Percentiles rank a stretch among this genome's conserved stretches.
phyloP scores from a whole-genome alignment of 2,888 invertebrate species.

The Chromoteleia sp. region DNA sequence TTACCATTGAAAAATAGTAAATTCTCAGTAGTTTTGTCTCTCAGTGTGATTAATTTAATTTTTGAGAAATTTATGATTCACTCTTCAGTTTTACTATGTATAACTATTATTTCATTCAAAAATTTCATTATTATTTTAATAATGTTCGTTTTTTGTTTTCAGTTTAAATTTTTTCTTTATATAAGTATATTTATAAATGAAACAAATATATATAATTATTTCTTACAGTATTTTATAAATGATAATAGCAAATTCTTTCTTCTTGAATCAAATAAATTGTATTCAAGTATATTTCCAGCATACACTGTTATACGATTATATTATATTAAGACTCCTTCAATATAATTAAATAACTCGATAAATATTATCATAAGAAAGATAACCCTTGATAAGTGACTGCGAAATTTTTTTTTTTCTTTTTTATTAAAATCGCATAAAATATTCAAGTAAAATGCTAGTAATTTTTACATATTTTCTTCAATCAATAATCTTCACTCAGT shows the following conservation, averaged over 20 bases:
- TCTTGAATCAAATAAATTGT: slow-evolving; percentile 15
- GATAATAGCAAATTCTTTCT: slow-evolving; percentile 16
- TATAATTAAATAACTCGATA: neutral
- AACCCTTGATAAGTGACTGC: no score
- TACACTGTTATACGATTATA: slow-evolving; percentile 19
- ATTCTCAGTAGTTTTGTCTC: no score
- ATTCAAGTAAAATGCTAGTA: no score
- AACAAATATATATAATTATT: slow-evolving; percentile 15
- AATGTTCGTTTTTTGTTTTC: slow-evolving; percentile 20
- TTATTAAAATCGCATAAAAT: no score
- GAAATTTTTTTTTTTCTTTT: no score
- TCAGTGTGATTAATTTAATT: no score
- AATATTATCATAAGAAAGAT: neutral
- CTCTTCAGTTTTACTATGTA: no score
- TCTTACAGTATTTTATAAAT: slow-evolving; percentile 28
- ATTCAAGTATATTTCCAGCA: slow-evolving; percentile 33
- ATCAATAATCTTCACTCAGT: no score
- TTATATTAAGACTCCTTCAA: slow-evolving; percentile 15
- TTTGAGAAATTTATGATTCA: no score
- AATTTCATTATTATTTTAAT: neutral
- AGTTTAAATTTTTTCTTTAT: neutral
- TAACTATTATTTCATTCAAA: neutral
- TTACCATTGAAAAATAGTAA: no score
- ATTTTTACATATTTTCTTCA: no score
- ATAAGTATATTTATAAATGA: slow-evolving; percentile 7